Percentiles rank a stretch among this genome's conserved stretches.
These are phyloP conservation scores for Narcine bancroftii DNA, from an alignment of 2,113 vertebrate species.

Conservation along the genomic window DNA sequence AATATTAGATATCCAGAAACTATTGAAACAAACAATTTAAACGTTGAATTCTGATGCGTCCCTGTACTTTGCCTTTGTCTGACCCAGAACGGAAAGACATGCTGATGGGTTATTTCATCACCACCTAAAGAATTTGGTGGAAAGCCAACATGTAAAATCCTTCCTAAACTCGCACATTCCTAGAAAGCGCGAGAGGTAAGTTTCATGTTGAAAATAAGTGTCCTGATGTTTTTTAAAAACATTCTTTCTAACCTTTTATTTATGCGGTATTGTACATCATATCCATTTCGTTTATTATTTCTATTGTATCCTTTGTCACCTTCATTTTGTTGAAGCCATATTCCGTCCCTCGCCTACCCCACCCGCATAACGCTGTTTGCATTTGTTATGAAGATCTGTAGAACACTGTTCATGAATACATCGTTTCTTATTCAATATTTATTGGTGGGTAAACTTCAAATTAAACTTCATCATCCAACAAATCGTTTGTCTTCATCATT, in stretches of 20 bases:
- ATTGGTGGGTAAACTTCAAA: background rate
- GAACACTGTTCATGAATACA: background rate
- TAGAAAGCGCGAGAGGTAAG: constrained; percentile 86
- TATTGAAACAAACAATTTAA: background rate
- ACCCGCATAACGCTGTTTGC: background rate
- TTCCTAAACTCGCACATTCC: constrained; percentile 80
- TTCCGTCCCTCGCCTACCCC: background rate
- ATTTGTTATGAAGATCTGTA: background rate
- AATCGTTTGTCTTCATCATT: background rate
- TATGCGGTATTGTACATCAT: background rate
- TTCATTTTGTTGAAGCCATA: background rate
- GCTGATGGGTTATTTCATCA: constrained; percentile 86
- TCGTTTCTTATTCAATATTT: background rate
- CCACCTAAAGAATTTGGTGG: constrained; percentile 86
- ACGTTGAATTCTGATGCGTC: constrained; percentile 39
- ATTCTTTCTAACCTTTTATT: background rate
- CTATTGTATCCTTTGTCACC: background rate
- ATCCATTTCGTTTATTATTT: background rate
- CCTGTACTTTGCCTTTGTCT: constrained; percentile 57
- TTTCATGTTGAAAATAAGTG: background rate
- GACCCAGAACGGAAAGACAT: constrained; percentile 70
- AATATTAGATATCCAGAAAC: background rate
- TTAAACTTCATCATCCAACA: background rate
- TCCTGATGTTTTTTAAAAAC: constrained; percentile 47
- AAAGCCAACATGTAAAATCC: constrained; percentile 81